Conservation (phyloP, 2,888 invertebrate genomes). For the Platerodrilus igneus region DNA sequence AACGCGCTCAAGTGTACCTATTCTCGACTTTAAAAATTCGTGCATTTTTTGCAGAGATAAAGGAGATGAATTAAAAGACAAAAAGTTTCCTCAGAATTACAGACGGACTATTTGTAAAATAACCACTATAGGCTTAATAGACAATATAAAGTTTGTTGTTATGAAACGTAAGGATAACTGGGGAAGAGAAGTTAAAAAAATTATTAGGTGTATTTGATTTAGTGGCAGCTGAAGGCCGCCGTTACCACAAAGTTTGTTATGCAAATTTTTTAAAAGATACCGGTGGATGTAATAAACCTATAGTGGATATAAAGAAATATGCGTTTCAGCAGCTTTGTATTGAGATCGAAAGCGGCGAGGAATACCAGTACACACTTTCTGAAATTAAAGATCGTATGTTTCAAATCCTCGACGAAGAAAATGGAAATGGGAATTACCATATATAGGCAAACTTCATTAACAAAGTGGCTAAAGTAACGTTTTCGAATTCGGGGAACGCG, state of each 20-base stretch:
- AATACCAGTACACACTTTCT: slow-evolving; percentile 3
- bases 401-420: slow-evolving; percentile 4
- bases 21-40: slow-evolving; percentile 5
- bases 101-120: slow-evolving; percentile 3
- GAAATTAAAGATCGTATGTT: slow-evolving; percentile 7
- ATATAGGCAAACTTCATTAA: no score
- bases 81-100: slow-evolving; percentile 3
- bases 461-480: no score
- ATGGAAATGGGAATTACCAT: slow-evolving; percentile 1
- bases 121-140: slow-evolving; percentile 1
- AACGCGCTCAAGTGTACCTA: slow-evolving; percentile 3
- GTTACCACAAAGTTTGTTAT: slow-evolving; percentile 2
- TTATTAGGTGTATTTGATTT: slow-evolving; percentile 2
- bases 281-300: background rate
- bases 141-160: slow-evolving; percentile 3
- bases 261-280: slow-evolving; percentile 1
- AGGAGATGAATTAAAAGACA: slow-evolving; percentile 5
- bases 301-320: background rate
- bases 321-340: slow-evolving; percentile 4
- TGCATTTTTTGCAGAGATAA: slow-evolving; percentile 5
- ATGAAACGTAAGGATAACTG: slow-evolving; percentile 4
- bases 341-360: slow-evolving; percentile 4
- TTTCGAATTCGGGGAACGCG: no score
- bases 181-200: slow-evolving; percentile 5
- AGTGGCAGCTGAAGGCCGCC: slow-evolving; percentile 6